A percentile compares a stretch with the other conserved stretches of the same genome.
Evolutionary conservation across 2,113 vertebrate genomes (phyloP).

Genomic region (Trochalopteron elliotii): DNA sequence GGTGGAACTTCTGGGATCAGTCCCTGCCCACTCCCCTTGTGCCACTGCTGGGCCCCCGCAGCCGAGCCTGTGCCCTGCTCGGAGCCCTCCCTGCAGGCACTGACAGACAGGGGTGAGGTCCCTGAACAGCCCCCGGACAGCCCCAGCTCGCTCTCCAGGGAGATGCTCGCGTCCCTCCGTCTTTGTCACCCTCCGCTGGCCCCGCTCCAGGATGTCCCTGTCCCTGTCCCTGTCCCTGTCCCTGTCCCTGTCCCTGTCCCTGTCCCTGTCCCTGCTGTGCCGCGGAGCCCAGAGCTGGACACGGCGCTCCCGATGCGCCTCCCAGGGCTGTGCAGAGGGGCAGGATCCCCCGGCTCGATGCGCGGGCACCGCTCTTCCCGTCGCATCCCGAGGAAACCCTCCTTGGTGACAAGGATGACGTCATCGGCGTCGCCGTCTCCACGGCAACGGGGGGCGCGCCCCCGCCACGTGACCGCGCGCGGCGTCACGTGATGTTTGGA

Average conservation of each 20-base stretch:
- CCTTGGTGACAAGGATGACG: not conserved
- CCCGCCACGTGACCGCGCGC: constrained; percentile 40
- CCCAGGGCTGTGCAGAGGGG: fast-evolving
- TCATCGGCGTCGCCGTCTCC: not conserved
- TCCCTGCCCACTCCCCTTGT: not conserved
- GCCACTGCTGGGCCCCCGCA: not conserved
- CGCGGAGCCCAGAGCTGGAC: fast-evolving
- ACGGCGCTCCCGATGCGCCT: fast-evolving
- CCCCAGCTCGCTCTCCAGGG: not conserved
- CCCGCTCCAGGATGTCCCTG: fast-evolving
- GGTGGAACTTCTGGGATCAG: not conserved
- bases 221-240: too few relatives aligned
- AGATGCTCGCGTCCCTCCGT: not conserved
- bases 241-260: too few relatives aligned
- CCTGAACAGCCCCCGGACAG: not conserved
- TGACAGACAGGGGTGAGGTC: not conserved
- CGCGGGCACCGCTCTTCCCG: not conserved
- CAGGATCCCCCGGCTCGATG: fast-evolving
- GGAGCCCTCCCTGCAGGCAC: not conserved
- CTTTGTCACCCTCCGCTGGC: not conserved
- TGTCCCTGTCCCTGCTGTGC: fast-evolving
- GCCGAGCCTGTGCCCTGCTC: not conserved
- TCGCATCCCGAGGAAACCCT: not conserved
- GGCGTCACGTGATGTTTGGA: constrained; percentile 70
- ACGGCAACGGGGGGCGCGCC: constrained; percentile 18